Percentiles rank a stretch among this genome's conserved stretches.
Conservation (phyloP, 1,140 invertebrate species). For the Anastrepha ludens region DNA sequence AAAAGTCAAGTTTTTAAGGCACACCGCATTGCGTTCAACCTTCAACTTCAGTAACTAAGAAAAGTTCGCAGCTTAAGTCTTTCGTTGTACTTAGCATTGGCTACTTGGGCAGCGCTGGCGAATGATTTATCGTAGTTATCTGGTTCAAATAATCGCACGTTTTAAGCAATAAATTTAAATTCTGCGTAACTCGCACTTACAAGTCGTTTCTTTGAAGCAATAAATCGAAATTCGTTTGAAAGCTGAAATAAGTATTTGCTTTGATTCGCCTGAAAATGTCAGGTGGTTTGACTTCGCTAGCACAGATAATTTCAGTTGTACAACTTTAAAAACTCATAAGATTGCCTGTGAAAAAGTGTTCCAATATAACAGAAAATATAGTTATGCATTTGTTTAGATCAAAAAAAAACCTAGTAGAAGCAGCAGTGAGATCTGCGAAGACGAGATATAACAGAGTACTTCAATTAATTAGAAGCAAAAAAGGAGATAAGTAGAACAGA, state of each 20-base stretch:
- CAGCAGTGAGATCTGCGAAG: background rate
- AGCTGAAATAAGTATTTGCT: background rate
- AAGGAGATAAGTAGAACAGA: too few species aligned
- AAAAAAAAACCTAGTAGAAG: background rate
- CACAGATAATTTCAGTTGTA: too few species aligned
- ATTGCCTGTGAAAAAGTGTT: background rate
- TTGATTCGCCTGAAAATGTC: background rate
- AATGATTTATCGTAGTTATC: too few species aligned
- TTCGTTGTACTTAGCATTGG: background rate
- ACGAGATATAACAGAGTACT: background rate
- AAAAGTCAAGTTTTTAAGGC: background rate
- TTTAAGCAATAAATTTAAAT: too few species aligned
- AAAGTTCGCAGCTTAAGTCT: conserved; percentile 31
- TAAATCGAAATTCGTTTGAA: background rate
- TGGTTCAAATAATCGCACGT: too few species aligned
- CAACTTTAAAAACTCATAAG: too few species aligned
- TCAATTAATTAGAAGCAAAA: too few species aligned
- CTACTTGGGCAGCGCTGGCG: background rate
- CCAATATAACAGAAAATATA: too few species aligned
- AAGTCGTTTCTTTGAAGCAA: background rate
- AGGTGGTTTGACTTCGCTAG: too few species aligned
- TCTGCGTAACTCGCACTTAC: background rate
- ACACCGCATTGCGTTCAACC: background rate
- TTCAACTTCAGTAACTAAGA: background rate
- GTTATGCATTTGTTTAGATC: background rate